A percentile compares a stretch with the other conserved stretches of the same genome.
phyloP scores from a whole-genome alignment of 2,888 invertebrate species.

The Standfussiana lucernea region DNA sequence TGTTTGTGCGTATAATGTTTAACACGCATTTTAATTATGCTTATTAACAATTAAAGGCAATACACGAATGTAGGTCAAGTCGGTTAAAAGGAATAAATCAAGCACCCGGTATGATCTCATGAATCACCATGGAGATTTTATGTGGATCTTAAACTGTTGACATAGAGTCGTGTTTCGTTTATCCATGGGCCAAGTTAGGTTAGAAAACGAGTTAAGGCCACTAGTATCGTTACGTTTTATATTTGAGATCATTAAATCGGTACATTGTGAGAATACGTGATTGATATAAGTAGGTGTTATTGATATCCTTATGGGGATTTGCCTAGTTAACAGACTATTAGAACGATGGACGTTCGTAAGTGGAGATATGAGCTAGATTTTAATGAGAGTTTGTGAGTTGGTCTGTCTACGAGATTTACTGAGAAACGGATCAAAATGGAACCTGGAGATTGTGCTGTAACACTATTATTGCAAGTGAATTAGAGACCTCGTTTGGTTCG shows the following conservation, averaged over 20 bases:
- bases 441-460: conserved; percentile 1
- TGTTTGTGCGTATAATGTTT: conserved; percentile 76
- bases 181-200: conserved; percentile 57
- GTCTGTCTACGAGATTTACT: conserved; percentile 5
- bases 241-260: conserved; percentile 86
- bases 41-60: conserved; percentile 90
- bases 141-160: conserved; percentile 68
- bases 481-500: background rate
- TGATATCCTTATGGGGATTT: conserved; percentile 66
- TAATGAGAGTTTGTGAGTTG: conserved; percentile 36
- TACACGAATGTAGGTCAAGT: conserved; percentile 89
- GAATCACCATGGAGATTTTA: conserved; percentile 68
- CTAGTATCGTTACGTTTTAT: conserved; percentile 85
- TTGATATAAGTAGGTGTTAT: conserved; percentile 78
- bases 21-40: conserved; percentile 90
- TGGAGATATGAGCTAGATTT: conserved; percentile 51
- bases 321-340: conserved; percentile 49
- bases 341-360: conserved; percentile 20
- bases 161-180: conserved; percentile 71
- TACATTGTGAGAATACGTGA: conserved; percentile 77
- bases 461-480: background rate
- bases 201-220: conserved; percentile 79
- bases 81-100: conserved; percentile 90
- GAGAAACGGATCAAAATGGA: conserved; percentile 22
- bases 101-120: conserved; percentile 88